phyloP scores from a whole-genome alignment of 2,113 vertebrate species.

The Anas platyrhynchos region DNA sequence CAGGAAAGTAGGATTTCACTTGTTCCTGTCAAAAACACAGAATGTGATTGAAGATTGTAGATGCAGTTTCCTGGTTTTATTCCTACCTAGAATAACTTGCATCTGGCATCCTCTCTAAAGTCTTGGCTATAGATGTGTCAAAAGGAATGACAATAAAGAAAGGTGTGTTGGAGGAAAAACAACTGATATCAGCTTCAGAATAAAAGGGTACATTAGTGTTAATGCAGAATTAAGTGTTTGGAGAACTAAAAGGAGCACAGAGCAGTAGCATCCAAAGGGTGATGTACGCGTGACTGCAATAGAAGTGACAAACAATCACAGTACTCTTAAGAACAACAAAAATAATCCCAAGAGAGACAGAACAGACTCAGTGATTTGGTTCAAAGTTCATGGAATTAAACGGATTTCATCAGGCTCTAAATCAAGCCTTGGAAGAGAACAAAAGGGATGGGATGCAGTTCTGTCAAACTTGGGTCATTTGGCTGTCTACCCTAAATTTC shows the following conservation, averaged over 20 bases:
- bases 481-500: neutral
- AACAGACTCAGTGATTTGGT: neutral
- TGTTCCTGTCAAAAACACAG: neutral
- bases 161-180: neutral
- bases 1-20: neutral
- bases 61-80: neutral
- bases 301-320: neutral
- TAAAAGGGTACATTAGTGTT: neutral
- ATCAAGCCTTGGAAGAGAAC: neutral
- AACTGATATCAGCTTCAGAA: neutral
- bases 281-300: neutral
- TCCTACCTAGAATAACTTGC: neutral
- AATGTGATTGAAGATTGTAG: neutral
- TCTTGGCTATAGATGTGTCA: neutral
- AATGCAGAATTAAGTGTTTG: neutral
- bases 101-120: neutral
- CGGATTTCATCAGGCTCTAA: neutral
- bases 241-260: neutral
- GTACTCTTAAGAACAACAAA: neutral
- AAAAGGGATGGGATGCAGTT: neutral
- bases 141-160: neutral
- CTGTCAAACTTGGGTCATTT: neutral
- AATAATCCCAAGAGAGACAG: neutral
- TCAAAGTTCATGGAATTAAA: neutral
- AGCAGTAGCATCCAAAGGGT: neutral